These are phyloP conservation scores for Anabacerthia variegaticeps DNA, from an alignment of 2,797 vertebrate species.

Conservation along the genomic window DNA sequence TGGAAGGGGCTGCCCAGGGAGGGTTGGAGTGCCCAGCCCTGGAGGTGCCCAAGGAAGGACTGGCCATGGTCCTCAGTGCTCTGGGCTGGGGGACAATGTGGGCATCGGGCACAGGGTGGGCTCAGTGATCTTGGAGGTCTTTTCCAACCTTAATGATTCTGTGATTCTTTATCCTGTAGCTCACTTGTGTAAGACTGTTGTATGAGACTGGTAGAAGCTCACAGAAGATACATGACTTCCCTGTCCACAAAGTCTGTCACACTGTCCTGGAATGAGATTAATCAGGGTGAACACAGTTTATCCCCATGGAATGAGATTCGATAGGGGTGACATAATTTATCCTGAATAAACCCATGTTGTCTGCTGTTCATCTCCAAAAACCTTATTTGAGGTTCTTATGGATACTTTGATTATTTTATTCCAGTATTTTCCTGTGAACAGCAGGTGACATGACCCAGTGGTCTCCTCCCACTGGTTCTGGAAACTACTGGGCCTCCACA, in stretches of 20 bases:
- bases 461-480: background rate
- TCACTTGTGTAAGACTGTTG: background rate
- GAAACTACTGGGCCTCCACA: background rate
- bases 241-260: background rate
- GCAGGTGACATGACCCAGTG: background rate
- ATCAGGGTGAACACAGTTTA: background rate
- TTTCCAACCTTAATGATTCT: background rate
- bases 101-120: background rate
- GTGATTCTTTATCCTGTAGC: background rate
- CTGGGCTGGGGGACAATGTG: background rate
- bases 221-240: background rate
- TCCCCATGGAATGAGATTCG: background rate
- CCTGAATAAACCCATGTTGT: background rate
- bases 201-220: background rate
- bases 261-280: background rate
- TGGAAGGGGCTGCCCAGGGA: background rate
- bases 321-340: background rate
- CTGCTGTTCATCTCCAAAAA: background rate
- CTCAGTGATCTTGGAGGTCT: fast-evolving
- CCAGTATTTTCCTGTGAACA: background rate
- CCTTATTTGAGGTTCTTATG: background rate
- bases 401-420: background rate
- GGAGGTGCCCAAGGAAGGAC: background rate
- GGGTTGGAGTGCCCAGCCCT: background rate
- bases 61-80: background rate